Evolutionary conservation across 2,113 vertebrate genomes (phyloP), one percentile per base, ranked within the genome.

Genomic region (Grammomys dolichurus): DNA sequence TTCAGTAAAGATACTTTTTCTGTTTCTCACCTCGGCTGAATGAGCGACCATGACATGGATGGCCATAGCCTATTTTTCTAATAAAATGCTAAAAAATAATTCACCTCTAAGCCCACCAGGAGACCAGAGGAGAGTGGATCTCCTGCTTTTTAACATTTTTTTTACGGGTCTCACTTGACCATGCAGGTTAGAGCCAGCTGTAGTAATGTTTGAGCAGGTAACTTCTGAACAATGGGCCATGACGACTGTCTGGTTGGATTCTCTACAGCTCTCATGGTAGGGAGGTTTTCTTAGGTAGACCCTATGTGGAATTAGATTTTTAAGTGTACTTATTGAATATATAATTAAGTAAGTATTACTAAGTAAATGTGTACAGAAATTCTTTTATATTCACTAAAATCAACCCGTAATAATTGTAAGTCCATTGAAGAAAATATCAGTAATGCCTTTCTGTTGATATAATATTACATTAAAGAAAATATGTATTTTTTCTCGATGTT

Each of bases 371-470:
- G 7, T 48, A 36, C 36, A 40, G 84, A 75, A 67, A 78, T 85
- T 91, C 17, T 36, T 87, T 70, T 26, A n/a, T 69, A 78, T 40
- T 87, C 69, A 81, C 20, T 56, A 58, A 94, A 96, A 69, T 67
- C 87, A 96, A 89, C 31, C 69, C 51, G 20, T 67, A 46, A 73
- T 75, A 43, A 82, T 9, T 93, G 3, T 54, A 65, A 0, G 43
- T n/a, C 67, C 89, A 69, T 69, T 80, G 76, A 86, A 89, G 48
- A 97, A 43, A 94, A 91, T 88, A 56, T 65, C 7, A 60, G 7
- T 65, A 67, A 67, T 60, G 28, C 16, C 33, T 95, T 93, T 76
- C 46, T 87, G 4, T 6, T 80, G 60, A 69, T n/a, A 75, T 2
- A 88, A 7, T 77, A 33, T 3, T 78, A 17, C 86, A 81, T 76